These are phyloP conservation scores for Hirudo medicinalis DNA, from an alignment of 1,140 invertebrate species.

Conservation along the genomic window DNA sequence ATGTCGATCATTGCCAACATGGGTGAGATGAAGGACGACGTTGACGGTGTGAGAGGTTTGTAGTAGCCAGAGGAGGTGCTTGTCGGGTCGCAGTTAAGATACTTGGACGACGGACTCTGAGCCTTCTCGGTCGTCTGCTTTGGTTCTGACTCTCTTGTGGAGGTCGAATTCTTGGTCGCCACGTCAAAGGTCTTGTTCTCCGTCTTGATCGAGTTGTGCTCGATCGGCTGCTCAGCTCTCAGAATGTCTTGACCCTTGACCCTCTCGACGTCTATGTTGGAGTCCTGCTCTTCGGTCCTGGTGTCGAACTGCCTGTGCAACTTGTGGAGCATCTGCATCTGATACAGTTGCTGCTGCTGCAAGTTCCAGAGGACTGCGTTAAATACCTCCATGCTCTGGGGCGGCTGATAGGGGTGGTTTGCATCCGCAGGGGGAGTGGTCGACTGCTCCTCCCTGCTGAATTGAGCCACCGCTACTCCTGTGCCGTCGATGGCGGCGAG, in stretches of 20 bases:
- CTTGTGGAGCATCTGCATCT: constrained; percentile 16
- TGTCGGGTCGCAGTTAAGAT: neutral
- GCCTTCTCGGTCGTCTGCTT: neutral
- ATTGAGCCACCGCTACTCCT: constrained; percentile 12
- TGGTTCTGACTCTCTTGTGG: neutral
- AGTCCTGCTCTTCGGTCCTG: neutral
- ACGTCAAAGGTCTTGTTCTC: neutral
- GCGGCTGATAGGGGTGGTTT: neutral
- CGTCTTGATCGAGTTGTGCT: neutral
- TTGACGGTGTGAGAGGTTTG: neutral
- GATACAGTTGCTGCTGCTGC: constrained; percentile 16
- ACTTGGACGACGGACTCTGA: neutral
- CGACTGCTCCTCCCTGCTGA: neutral
- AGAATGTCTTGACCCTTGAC: neutral
- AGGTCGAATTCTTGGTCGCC: neutral
- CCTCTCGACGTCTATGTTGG: neutral
- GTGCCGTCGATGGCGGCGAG: constrained; percentile 8
- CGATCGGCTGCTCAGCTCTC: neutral
- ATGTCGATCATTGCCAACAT: constrained; percentile 16
- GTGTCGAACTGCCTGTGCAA: constrained; percentile 7
- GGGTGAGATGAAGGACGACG: constrained; percentile 3
- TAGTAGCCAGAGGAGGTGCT: neutral
- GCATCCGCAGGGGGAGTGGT: neutral
- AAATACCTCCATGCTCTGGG: neutral
- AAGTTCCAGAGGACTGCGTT: constrained; percentile 9